A percentile compares a stretch with the other conserved stretches of the same genome.
phyloP scores from a whole-genome alignment of 2,113 vertebrate genomes.

The Amblyornis subalaris region DNA sequence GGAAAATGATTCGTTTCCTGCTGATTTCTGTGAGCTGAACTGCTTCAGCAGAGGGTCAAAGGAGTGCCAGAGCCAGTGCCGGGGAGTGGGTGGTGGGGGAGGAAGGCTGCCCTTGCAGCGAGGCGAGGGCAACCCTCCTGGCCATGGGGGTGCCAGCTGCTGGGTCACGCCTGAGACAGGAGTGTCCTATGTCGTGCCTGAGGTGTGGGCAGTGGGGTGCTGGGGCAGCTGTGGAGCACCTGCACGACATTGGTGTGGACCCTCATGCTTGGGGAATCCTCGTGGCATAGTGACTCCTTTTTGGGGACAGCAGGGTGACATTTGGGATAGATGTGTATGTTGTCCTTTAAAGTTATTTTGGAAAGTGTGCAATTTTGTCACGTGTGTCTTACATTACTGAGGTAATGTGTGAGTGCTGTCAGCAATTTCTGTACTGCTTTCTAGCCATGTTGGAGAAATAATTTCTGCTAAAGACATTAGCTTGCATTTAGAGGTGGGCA shows the following conservation, averaged over 20 bases:
- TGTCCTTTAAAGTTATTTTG: neutral
- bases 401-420: neutral
- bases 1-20: slow-evolving; percentile 55
- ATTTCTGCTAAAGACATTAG: slow-evolving; percentile 9
- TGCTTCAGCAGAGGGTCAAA: neutral
- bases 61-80: neutral
- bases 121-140: neutral
- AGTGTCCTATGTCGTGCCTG: neutral
- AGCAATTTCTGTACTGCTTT: neutral
- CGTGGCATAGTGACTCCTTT: neutral
- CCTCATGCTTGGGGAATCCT: neutral
- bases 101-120: rapidly evolving
- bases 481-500: neutral
- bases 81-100: neutral
- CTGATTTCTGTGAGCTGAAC: slow-evolving; percentile 10
- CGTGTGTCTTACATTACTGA: neutral
- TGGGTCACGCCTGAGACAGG: rapidly evolving
- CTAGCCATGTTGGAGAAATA: neutral
- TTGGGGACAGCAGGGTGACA: neutral
- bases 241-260: neutral
- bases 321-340: neutral
- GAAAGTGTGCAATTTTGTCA: neutral
- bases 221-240: neutral
- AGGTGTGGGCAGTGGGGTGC: neutral
- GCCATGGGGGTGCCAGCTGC: rapidly evolving